Conservation (phyloP, 2,113 vertebrate species). For the Sinocyclocheilus anshuiensis region DNA sequence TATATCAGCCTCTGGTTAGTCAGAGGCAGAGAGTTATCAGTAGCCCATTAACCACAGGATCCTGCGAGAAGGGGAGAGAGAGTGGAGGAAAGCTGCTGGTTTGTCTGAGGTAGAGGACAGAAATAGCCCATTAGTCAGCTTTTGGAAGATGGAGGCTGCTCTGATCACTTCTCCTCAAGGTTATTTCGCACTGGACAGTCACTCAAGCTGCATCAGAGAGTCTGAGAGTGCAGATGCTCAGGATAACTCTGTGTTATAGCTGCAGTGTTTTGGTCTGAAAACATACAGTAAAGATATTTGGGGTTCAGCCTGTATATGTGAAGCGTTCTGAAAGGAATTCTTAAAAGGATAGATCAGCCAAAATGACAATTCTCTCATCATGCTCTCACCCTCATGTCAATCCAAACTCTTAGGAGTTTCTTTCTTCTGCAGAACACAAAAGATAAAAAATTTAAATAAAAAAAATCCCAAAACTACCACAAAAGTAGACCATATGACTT, state of each 20-base stretch:
- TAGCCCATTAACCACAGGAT: slow-evolving; percentile 33
- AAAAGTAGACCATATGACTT: neutral
- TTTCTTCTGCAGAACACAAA: neutral
- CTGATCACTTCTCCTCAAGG: slow-evolving; percentile 45
- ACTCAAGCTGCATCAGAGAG: slow-evolving; percentile 29
- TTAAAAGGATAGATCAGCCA: neutral
- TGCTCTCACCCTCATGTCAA: neutral
- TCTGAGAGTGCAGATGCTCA: slow-evolving; percentile 23
- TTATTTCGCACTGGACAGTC: slow-evolving; percentile 41
- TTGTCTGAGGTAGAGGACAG: slow-evolving; percentile 36
- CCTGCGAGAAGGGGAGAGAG: slow-evolving; percentile 7
- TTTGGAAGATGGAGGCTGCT: slow-evolving; percentile 41
- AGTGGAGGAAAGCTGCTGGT: slow-evolving; percentile 17
- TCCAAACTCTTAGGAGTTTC: neutral
- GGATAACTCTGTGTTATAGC: neutral
- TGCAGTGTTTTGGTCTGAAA: slow-evolving; percentile 31
- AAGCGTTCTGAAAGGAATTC: neutral
- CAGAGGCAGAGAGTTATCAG: slow-evolving; percentile 35
- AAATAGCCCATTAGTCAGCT: slow-evolving; percentile 43
- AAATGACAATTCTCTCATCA: neutral
- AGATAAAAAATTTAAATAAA: neutral
- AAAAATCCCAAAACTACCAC: neutral
- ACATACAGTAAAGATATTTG: neutral
- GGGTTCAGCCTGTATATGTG: neutral
- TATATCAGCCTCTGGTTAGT: slow-evolving; percentile 23